Base-by-base conservation (phyloP, 2,113 vertebrate species). In the Ginglymostoma cirratum region DNA sequence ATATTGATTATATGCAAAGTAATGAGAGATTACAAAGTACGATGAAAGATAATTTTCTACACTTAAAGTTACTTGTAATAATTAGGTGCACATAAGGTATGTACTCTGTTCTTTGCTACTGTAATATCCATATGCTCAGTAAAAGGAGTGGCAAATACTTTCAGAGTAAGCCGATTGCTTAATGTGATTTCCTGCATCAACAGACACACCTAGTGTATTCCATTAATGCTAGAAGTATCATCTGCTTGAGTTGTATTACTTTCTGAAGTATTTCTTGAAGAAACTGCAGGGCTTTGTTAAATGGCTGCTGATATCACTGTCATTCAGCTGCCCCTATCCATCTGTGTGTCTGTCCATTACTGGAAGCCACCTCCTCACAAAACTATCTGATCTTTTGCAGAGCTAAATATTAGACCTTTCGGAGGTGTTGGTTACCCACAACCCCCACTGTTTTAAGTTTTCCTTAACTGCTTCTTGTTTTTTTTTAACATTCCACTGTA, bases 241-340 rank as follows among this genome's bases (percentile, higher is more conserved):
- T 92, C n/a, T 92, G 61, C 15, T 65, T 66, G 55, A 92, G 30
- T 92, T 61, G 30, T 17, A 61, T 34, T 92, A 2, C 55, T 66
- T 92, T 34, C 89, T 66, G 89, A 66, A 66, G 55, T 66, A 61
- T 92, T 92, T n/a, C 15, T 90, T 90, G 87, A 90, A 90, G 52
- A 52, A 14, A 55, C 14, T 3, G 23, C 27, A 61, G 14, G 15
- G 52, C 27, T 61, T 90, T 90, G 17, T 34, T 34, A 27, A 90
- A 90, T 34, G 61, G 27, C 52, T 90, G 24, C 23, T 89, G 52
- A 89, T 27, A 55, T 30, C 48, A 34, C 0, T 85, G 80, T 42
- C n/a, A 42, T 45, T 89, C 86, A 30, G 86, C 52, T 89, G 87
- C 27, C 34, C 24, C 87, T 61, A 65, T 34, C n/a, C 30, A 34